phyloP scores from a whole-genome alignment of 2,113 vertebrate genomes.

The Glaucomys volans region DNA sequence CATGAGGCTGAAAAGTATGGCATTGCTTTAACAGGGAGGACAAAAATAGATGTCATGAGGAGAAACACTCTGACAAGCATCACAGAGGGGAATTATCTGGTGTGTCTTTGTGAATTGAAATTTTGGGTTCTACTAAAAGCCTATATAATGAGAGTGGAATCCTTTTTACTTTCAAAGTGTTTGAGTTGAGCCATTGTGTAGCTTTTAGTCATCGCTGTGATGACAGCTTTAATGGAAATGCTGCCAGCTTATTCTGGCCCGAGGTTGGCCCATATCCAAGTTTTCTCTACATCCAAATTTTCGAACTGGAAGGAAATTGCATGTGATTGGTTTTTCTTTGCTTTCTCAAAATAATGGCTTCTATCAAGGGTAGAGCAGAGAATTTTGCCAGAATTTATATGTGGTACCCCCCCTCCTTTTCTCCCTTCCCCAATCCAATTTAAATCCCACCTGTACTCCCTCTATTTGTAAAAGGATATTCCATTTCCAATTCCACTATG shows the following conservation, averaged over 20 bases:
- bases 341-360: constrained; percentile 32
- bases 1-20: neutral
- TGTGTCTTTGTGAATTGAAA: constrained; percentile 41
- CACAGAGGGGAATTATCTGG: neutral
- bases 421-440: neutral
- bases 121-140: constrained; percentile 33
- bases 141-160: constrained; percentile 27
- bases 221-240: constrained; percentile 4
- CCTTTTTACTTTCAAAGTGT: constrained; percentile 36
- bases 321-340: constrained; percentile 16
- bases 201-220: neutral
- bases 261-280: neutral
- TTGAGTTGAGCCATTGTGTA: neutral
- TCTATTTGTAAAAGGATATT: neutral
- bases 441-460: neutral
- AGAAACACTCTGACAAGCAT: neutral
- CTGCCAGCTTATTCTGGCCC: neutral
- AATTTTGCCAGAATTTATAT: neutral
- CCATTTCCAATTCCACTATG: neutral
- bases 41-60: neutral
- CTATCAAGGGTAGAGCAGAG: neutral
- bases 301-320: constrained; percentile 61
- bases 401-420: neutral
- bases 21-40: neutral
- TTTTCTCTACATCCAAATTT: constrained; percentile 18